A percentile compares a stretch with the other conserved stretches of the same genome.
Evolutionary conservation across 2,888 invertebrate species (phyloP).

Genomic region (Iselma pallidipennis): DNA sequence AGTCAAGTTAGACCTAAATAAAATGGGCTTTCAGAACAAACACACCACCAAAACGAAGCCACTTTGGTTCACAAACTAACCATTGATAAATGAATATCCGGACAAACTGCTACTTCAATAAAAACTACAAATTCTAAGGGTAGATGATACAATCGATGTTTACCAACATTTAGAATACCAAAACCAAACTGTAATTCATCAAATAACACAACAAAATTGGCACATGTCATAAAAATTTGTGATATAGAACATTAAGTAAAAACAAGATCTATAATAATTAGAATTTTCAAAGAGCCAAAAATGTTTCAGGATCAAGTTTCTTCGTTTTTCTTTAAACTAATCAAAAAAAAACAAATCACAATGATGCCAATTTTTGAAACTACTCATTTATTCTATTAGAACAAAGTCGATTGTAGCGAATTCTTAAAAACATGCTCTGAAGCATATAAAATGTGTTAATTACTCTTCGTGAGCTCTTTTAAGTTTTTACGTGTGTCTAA

Average conservation of each 20-base stretch:
- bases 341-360: not conserved
- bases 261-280: not conserved
- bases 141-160: too few species aligned
- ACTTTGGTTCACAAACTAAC: not conserved
- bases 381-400: too few species aligned
- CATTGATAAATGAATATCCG: not conserved
- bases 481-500: not conserved
- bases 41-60: not conserved
- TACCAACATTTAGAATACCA: too few species aligned
- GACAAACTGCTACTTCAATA: not conserved
- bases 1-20: not conserved
- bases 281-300: not conserved
- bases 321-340: not conserved
- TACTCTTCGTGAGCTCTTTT: not conserved
- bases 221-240: too few species aligned
- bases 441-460: not conserved
- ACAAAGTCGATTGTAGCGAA: too few species aligned
- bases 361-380: not conserved
- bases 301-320: not conserved
- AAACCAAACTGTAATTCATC: too few species aligned
- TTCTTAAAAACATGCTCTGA: not conserved
- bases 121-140: not conserved
- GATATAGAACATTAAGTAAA: too few species aligned
- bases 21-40: not conserved
- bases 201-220: too few species aligned